phyloP scores from a whole-genome alignment of 2,797 vertebrate species.

The Sparidentex hasta region DNA sequence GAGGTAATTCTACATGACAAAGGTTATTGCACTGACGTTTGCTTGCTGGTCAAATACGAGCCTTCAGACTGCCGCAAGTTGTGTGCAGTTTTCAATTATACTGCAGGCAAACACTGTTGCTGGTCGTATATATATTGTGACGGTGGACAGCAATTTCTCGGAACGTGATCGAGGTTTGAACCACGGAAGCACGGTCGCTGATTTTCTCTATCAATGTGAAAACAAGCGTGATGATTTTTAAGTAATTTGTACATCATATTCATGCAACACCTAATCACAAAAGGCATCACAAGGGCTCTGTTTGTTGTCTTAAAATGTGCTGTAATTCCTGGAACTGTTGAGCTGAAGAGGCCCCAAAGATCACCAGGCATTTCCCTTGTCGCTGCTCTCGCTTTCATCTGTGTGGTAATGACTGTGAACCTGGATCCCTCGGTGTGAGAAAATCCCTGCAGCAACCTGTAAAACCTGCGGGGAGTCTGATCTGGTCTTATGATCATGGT shows the following conservation, averaged over 20 bases:
- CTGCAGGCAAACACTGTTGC: neutral
- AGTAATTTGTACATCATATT: neutral
- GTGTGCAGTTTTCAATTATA: conserved; percentile 1
- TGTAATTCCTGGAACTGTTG: conserved; percentile 26
- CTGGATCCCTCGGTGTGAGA: conserved; percentile 40
- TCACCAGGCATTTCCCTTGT: conserved; percentile 35
- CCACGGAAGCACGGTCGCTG: neutral
- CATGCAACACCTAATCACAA: neutral
- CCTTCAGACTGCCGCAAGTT: neutral
- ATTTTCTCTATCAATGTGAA: neutral
- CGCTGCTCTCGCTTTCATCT: conserved; percentile 60
- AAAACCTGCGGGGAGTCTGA: conserved; percentile 54
- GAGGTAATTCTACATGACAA: too few relatives aligned
- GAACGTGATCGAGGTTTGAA: neutral
- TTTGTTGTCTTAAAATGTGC: neutral
- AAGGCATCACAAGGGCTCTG: neutral
- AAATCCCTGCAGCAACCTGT: conserved; percentile 56
- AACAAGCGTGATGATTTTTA: neutral
- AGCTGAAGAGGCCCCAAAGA: neutral
- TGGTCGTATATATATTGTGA: conserved; percentile 24
- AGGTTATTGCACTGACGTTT: neutral
- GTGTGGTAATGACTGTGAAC: conserved; percentile 48
- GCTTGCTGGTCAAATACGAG: neutral
- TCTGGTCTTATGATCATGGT: conserved; percentile 47
- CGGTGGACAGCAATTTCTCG: neutral